phyloP scores from a whole-genome alignment of 2,797 vertebrate species.

The Pangasius mekongensis region DNA sequence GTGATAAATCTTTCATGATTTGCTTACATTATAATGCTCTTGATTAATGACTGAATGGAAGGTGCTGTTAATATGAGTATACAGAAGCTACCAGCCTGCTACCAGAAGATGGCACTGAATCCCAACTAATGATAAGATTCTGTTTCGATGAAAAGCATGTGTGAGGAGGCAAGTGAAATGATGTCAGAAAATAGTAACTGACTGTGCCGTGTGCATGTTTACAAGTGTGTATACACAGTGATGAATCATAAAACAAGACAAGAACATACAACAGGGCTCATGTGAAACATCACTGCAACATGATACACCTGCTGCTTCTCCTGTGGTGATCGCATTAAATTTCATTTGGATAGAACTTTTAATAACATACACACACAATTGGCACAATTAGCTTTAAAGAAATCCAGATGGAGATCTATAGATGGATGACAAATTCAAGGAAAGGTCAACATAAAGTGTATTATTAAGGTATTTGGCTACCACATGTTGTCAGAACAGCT shows the following conservation, averaged over 20 bases:
- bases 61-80: constrained; percentile 1
- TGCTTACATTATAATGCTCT: background rate
- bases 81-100: background rate
- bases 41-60: background rate
- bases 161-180: background rate
- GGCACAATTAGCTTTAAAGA: background rate
- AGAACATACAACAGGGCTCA: background rate
- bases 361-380: background rate
- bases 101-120: constrained; percentile 62
- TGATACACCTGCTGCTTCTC: background rate
- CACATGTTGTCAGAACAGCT: too few species aligned
- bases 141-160: background rate
- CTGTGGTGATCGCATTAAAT: background rate
- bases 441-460: background rate
- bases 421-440: background rate
- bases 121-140: constrained; percentile 29
- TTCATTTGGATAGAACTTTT: background rate
- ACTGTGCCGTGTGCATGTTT: background rate
- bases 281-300: background rate
- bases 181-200: background rate
- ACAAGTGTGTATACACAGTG: background rate
- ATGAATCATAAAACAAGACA: constrained; percentile 5
- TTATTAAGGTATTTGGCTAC: background rate
- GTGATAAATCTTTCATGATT: constrained; percentile 8
- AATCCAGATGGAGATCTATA: too few species aligned